Conservation (phyloP, 1,140 invertebrate species). For the Contarinia nasturtii region DNA sequence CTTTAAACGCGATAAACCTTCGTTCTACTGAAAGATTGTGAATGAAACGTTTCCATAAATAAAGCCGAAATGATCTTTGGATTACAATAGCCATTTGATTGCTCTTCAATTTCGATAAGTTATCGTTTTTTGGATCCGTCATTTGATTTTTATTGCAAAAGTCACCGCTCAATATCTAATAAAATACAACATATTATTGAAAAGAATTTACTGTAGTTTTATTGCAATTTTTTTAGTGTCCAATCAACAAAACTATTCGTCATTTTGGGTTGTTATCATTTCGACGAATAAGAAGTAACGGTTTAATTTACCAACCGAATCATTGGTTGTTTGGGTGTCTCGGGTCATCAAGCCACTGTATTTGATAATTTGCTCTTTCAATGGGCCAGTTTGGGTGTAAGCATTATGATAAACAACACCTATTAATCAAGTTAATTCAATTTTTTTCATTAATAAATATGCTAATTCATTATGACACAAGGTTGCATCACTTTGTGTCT, state of each 20-base stretch:
- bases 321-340: conserved; percentile 19
- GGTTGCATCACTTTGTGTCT: too few species aligned
- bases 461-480: neutral
- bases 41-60: conserved; percentile 17
- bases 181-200: too few species aligned
- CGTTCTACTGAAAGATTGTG: conserved; percentile 21
- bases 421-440: too few species aligned
- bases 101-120: conserved; percentile 15
- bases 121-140: neutral
- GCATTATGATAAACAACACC: conserved; percentile 30
- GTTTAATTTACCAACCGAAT: neutral
- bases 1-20: too few species aligned
- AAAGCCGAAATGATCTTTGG: conserved; percentile 20
- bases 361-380: conserved; percentile 14
- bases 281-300: too few species aligned
- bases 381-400: conserved; percentile 35
- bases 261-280: too few species aligned
- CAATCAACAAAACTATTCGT: too few species aligned
- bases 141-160: too few species aligned
- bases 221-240: too few species aligned
- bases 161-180: too few species aligned
- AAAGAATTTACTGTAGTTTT: too few species aligned
- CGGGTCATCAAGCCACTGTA: conserved; percentile 14
- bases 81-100: conserved; percentile 19
- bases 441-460: too few species aligned